Evolutionary conservation across 2,888 invertebrate genomes (phyloP).

Genomic region (Oithona nana): DNA sequence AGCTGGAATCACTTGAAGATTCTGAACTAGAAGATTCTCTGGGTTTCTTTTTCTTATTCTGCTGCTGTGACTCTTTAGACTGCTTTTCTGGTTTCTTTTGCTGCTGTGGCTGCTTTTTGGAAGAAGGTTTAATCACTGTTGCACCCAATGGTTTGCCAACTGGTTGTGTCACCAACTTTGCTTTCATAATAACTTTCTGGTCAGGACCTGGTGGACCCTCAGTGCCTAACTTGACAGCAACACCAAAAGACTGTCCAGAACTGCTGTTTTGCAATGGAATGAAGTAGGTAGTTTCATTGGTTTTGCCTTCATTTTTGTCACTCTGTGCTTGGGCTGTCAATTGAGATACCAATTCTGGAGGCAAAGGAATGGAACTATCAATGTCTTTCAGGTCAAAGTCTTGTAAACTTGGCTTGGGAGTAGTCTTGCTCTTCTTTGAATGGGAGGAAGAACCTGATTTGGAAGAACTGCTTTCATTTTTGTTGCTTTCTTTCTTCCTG

Average conservation of each 20-base stretch:
- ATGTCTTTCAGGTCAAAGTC: too few species aligned
- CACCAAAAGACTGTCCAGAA: conserved; percentile 36
- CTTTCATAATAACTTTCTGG: conserved; percentile 34
- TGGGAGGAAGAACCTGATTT: too few species aligned
- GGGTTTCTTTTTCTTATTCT: neutral
- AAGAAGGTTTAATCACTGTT: neutral
- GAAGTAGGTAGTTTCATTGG: conserved; percentile 27
- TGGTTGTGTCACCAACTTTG: conserved; percentile 18
- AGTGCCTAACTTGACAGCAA: conserved; percentile 43
- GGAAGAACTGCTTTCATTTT: too few species aligned
- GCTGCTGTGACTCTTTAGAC: neutral
- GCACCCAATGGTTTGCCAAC: neutral
- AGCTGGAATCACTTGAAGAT: neutral
- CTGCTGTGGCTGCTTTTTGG: neutral
- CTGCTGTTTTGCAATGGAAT: conserved; percentile 24
- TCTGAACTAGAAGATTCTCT: neutral
- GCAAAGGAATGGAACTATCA: conserved; percentile 3
- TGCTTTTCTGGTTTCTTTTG: neutral
- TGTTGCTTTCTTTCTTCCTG: neutral
- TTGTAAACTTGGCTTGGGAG: too few species aligned
- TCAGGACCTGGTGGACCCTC: conserved; percentile 42
- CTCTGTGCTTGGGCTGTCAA: conserved; percentile 5
- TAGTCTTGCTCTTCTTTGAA: too few species aligned
- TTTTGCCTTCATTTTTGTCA: neutral
- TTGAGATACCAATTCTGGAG: conserved; percentile 7